A percentile compares a stretch with the other conserved stretches of the same genome.
Evolutionary conservation across 2,113 vertebrate genomes (phyloP).

Genomic region (Callionymus lyra): DNA sequence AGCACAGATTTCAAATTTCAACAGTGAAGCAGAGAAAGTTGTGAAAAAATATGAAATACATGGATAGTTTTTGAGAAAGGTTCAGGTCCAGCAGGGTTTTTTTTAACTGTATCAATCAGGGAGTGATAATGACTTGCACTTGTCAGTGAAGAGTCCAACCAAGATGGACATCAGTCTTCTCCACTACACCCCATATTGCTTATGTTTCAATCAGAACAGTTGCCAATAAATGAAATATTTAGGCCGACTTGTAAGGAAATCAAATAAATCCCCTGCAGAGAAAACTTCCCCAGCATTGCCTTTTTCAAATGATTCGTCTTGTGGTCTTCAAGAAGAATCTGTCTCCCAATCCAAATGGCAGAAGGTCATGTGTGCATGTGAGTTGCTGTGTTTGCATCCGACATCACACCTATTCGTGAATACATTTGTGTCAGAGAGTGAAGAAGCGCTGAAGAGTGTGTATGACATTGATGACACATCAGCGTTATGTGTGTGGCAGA

Average conservation of each 20-base stretch:
- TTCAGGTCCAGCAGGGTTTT: too few relatives aligned
- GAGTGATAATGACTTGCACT: too few relatives aligned
- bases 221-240: constrained; percentile 23
- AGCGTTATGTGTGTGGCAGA: constrained; percentile 11
- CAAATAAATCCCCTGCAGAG: constrained; percentile 18
- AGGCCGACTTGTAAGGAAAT: constrained; percentile 14
- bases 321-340: constrained; percentile 21
- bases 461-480: constrained; percentile 19
- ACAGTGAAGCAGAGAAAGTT: too few relatives aligned
- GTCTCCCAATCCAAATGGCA: constrained; percentile 4
- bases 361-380: constrained; percentile 5
- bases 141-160: too few relatives aligned
- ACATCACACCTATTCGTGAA: constrained; percentile 10
- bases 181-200: too few relatives aligned
- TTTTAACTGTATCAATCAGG: too few relatives aligned
- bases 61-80: too few relatives aligned
- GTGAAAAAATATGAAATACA: too few relatives aligned
- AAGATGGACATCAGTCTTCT: too few relatives aligned
- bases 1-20: too few relatives aligned
- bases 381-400: constrained; percentile 1
- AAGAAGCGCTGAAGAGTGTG: constrained; percentile 1
- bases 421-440: constrained; percentile 18
- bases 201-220: constrained; percentile 6
- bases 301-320: constrained; percentile 50
- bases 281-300: constrained; percentile 39